Percentiles rank a stretch among this genome's conserved stretches.
Evolutionary conservation across 2,113 vertebrate species (phyloP).

Genomic region (Phycodurus eques): DNA sequence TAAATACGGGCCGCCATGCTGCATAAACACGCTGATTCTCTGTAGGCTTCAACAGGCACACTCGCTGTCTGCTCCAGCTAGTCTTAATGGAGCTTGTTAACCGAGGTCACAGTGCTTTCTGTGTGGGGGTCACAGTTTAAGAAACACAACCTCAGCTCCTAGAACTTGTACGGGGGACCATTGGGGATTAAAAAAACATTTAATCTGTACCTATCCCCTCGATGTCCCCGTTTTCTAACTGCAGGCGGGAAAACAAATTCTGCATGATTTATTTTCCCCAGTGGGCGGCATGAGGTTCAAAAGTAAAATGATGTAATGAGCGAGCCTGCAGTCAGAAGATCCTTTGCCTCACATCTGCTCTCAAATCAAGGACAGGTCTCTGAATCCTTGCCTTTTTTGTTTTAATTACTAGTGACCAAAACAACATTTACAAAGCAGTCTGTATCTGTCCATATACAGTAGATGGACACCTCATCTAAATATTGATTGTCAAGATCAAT

Average conservation of each 20-base stretch:
- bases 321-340: conserved; percentile 64
- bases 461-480: too few species aligned
- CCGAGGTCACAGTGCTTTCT: conserved; percentile 50
- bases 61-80: conserved; percentile 33
- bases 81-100: conserved; percentile 56
- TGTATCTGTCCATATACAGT: too few species aligned
- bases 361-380: conserved; percentile 65
- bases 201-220: too few species aligned
- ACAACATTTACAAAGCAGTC: conserved; percentile 24
- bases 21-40: conserved; percentile 50
- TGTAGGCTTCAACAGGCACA: conserved; percentile 20
- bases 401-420: conserved; percentile 34
- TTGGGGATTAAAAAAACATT: background rate
- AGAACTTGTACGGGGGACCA: conserved; percentile 19
- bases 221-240: conserved; percentile 25
- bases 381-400: conserved; percentile 54
- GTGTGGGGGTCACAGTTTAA: conserved; percentile 37
- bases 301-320: conserved; percentile 67
- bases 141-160: conserved; percentile 37
- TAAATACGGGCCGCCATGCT: conserved; percentile 53
- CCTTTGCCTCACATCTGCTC: conserved; percentile 62
- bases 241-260: conserved; percentile 53
- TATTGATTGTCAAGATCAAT: too few species aligned
- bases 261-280: conserved; percentile 57
- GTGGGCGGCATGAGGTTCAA: conserved; percentile 66